Evolutionary conservation across 1,140 invertebrate genomes (phyloP).

Genomic region (Bombus turneri): DNA sequence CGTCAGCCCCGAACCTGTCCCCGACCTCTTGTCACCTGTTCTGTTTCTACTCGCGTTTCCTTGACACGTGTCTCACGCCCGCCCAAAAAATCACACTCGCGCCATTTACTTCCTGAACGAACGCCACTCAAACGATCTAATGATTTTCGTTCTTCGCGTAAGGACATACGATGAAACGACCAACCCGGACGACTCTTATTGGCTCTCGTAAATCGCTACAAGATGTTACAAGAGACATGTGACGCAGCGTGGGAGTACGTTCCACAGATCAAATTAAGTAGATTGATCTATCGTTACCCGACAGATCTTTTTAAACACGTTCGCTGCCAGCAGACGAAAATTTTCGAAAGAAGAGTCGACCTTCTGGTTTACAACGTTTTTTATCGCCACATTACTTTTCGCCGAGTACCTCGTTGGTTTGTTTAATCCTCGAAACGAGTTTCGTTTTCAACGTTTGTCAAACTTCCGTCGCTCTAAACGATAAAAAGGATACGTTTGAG

Average conservation of each 20-base stretch:
- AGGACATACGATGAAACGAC: not conserved
- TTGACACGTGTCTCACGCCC: constrained; percentile 29
- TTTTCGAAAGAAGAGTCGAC: not conserved
- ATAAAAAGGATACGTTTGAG: not conserved
- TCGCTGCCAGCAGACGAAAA: not conserved
- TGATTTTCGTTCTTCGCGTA: not conserved
- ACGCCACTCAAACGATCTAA: not conserved
- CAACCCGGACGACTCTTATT: not conserved
- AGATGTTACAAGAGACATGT: not conserved
- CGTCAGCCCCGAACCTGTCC: not conserved
- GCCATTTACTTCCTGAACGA: not conserved
- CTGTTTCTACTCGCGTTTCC: not conserved
- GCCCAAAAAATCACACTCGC: not conserved
- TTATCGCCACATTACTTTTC: not conserved
- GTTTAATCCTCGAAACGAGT: not conserved
- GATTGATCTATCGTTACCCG: not conserved
- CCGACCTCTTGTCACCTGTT: constrained; percentile 26
- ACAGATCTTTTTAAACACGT: not conserved
- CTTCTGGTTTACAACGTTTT: not conserved
- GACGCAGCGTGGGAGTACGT: not conserved
- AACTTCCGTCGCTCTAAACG: not conserved
- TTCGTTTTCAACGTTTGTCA: not conserved
- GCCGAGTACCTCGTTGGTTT: not conserved
- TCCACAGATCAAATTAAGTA: not conserved
- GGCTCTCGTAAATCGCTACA: not conserved